These are phyloP conservation scores for Apoda limacodes DNA, from an alignment of 2,888 invertebrate genomes.

Conservation along the genomic window DNA sequence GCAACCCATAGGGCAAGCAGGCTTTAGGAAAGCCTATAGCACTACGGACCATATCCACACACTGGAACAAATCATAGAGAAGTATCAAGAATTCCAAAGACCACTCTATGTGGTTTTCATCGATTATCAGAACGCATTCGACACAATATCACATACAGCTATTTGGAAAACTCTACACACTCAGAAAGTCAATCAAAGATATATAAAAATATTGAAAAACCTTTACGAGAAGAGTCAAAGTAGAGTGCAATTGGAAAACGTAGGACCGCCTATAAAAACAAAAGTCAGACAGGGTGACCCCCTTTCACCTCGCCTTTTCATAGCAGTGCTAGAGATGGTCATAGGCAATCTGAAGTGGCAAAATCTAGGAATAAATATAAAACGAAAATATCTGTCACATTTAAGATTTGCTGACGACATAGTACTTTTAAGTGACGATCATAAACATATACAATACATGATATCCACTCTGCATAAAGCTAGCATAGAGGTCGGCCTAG, in stretches of 20 bases:
- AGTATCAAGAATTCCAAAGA: conserved; percentile 11
- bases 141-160: conserved; percentile 1
- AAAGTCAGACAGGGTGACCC: conserved; percentile 16
- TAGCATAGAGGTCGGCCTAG: conserved; percentile 11
- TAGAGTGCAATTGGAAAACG: conserved; percentile 11
- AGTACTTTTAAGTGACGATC: conserved; percentile 13
- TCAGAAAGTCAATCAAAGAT: conserved; percentile 7
- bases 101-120: conserved; percentile 8
- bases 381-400: conserved; percentile 11
- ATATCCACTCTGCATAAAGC: conserved; percentile 9
- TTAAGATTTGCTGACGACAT: conserved; percentile 14
- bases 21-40: conserved; percentile 10
- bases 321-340: conserved; percentile 13
- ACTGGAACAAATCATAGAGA: conserved; percentile 11
- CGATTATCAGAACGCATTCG: conserved; percentile 11
- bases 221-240: conserved; percentile 6
- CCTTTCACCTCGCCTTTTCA: conserved; percentile 13
- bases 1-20: conserved; percentile 18
- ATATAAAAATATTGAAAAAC: conserved; percentile 6
- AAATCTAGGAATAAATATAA: conserved; percentile 7
- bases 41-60: conserved; percentile 13
- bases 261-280: conserved; percentile 11
- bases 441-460: conserved; percentile 12
- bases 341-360: conserved; percentile 13
- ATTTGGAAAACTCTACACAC: conserved; percentile 5